Base-by-base conservation (phyloP, 1,140 invertebrate species). In the Penaeus vannamei region DNA sequence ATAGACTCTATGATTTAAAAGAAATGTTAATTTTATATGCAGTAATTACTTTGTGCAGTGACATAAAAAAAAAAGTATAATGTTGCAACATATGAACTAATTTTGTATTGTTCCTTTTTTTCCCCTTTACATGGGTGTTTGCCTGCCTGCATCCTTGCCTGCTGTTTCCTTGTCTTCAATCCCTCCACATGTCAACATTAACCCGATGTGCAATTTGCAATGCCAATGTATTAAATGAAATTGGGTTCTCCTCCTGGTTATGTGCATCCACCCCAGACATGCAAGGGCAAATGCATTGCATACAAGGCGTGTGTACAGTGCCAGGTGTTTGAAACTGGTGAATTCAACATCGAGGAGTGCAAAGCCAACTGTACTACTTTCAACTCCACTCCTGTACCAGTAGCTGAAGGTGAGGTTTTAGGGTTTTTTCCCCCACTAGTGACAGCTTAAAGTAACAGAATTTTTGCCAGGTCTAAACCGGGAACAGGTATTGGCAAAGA, bases 301-400 rank as follows among this genome's bases (percentile, higher is more conserved):
- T 96, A 98, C 91, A 97, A 96, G 92, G 95, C 96, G 66, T 99
- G 99, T 93, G 98, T 99, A n/a, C 95, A 98, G 93, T 99, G 98
- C 92, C 95, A 96, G 92, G 96, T 96, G 90, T 98, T 98, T 93
- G 93, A 96, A 79, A 96, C 96, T 53, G 98, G 98, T 2, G 95
- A 94, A 87, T 95, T 96, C 81, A 95, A 95, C 59, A 94, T 95
- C 91, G 94, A 95, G 86, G 94, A 95, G 62, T 94, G 94, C 91
- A 66, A 86, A 14, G 84, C 72, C 59, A 86, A 90, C 77, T 92
- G 90, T 87, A 62, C 91, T 92, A 23, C 93, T 92, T 92, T 89
- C 89, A 66, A 87, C 66, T n/a, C 86, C 32, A 90, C 86, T 4
- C 64, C 46, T 29, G 89, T 90, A 29, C 72, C 79, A 76, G 79